These are phyloP conservation scores for Podarcis lilfordi DNA, from an alignment of 2,797 vertebrate genomes.

Conservation along the genomic window DNA sequence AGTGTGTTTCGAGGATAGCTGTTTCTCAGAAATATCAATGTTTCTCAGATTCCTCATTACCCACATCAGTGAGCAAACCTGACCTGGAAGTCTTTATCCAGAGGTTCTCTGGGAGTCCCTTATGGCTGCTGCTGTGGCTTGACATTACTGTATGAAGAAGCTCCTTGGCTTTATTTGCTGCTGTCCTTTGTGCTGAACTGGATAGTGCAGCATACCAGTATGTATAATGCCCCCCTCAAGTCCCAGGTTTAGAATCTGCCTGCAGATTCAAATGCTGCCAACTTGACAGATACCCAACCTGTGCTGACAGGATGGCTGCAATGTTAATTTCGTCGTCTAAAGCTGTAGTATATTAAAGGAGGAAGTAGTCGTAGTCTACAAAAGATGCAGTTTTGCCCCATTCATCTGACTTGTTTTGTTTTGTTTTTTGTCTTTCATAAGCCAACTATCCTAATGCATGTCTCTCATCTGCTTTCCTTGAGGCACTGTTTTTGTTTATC, in stretches of 20 bases:
- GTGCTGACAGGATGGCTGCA: not conserved
- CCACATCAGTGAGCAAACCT: not conserved
- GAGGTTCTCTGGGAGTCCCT: not conserved
- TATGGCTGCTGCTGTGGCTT: not conserved
- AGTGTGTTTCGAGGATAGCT: not conserved
- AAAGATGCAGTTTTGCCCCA: too few species aligned
- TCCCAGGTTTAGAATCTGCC: too few species aligned
- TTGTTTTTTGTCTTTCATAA: not conserved
- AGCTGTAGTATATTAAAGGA: not conserved
- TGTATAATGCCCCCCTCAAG: not conserved
- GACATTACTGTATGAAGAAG: too few species aligned
- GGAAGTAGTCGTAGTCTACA: not conserved
- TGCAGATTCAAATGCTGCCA: not conserved
- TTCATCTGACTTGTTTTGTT: not conserved
- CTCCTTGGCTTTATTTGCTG: not conserved
- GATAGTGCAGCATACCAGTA: too few species aligned
- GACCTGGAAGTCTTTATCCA: not conserved
- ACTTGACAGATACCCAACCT: not conserved
- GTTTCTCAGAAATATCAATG: not conserved
- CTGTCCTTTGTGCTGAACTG: not conserved
- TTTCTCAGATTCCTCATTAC: not conserved
- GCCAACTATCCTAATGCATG: not conserved
- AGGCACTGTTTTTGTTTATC: not conserved
- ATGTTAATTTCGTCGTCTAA: not conserved
- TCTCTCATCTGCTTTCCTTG: not conserved